Conservation (phyloP, 1,140 invertebrate species). For the Heliconius hewitsoni region DNA sequence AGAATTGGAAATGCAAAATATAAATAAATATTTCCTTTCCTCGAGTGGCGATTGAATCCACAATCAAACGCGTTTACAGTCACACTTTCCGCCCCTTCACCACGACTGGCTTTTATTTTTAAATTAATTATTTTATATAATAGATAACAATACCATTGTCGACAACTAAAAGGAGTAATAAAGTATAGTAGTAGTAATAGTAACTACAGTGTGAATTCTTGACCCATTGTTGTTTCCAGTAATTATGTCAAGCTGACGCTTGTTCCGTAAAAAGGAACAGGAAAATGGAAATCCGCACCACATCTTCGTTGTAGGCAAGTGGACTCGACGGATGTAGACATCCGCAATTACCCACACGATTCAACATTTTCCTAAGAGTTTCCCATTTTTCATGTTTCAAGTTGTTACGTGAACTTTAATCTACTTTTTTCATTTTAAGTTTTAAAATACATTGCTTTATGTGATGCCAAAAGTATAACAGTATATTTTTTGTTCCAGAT, state of each 20-base stretch:
- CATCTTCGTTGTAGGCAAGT: constrained; percentile 39
- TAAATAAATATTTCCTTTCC: too few species aligned
- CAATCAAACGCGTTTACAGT: too few species aligned
- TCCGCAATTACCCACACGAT: constrained; percentile 44
- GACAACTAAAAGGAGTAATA: too few species aligned
- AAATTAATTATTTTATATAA: background rate
- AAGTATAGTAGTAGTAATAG: too few species aligned
- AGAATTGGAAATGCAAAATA: too few species aligned
- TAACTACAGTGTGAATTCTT: background rate
- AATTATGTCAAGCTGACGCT: constrained; percentile 13
- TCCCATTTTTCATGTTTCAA: background rate
- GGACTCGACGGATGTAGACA: constrained; percentile 50
- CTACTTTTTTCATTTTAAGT: too few species aligned
- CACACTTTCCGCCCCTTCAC: too few species aligned
- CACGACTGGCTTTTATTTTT: too few species aligned
- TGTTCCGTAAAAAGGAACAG: constrained; percentile 29
- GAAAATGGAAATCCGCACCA: constrained; percentile 38
- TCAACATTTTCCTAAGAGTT: constrained; percentile 23
- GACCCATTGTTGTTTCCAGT: constrained; percentile 5
- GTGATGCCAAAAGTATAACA: background rate
- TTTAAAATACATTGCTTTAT: background rate
- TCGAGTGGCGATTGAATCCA: too few species aligned
- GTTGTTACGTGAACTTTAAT: background rate
- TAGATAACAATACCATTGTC: background rate
- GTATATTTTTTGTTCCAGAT: background rate